A percentile compares a stretch with the other conserved stretches of the same genome.
Conservation (phyloP, 2,113 vertebrate species). For the Phyllopteryx taeniolatus region DNA sequence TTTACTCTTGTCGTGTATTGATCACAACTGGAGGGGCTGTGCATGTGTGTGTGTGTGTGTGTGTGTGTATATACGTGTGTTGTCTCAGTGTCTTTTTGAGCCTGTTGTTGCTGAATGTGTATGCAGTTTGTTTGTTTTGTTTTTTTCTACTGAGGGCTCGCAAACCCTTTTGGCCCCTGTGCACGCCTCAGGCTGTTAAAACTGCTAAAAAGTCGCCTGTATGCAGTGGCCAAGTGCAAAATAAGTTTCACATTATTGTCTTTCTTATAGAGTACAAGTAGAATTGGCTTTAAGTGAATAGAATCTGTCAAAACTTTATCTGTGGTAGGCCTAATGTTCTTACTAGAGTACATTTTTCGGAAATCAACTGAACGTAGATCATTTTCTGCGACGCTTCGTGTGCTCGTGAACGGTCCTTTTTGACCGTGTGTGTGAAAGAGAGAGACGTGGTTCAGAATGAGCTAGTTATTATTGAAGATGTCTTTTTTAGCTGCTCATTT, state of each 20-base stretch:
- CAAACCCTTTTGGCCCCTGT: conserved; percentile 64
- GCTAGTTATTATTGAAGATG: conserved; percentile 55
- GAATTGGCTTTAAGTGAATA: background rate
- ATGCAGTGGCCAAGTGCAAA: conserved; percentile 41
- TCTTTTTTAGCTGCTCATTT: conserved; percentile 59
- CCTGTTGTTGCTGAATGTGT: conserved; percentile 38
- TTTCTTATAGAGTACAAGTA: background rate
- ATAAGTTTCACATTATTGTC: conserved; percentile 1
- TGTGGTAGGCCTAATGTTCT: background rate
- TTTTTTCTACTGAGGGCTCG: conserved; percentile 63
- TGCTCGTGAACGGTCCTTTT: conserved; percentile 34
- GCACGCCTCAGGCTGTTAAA: conserved; percentile 64
- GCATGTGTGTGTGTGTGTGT: conserved; percentile 21
- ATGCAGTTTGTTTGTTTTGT: conserved; percentile 30
- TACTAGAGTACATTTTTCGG: background rate
- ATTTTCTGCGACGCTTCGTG: conserved; percentile 30
- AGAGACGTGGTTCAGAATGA: conserved; percentile 40
- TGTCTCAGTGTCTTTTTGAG: conserved; percentile 31
- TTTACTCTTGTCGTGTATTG: conserved; percentile 78
- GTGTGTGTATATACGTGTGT: conserved; percentile 13
- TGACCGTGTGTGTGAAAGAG: background rate
- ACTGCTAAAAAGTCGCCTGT: conserved; percentile 69
- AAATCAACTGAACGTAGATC: conserved; percentile 6
- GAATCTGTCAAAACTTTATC: background rate
- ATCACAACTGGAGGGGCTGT: conserved; percentile 72